A percentile compares a stretch with the other conserved stretches of the same genome.
Evolutionary conservation across 2,113 vertebrate species (phyloP).

Genomic region (Corvus cornix): DNA sequence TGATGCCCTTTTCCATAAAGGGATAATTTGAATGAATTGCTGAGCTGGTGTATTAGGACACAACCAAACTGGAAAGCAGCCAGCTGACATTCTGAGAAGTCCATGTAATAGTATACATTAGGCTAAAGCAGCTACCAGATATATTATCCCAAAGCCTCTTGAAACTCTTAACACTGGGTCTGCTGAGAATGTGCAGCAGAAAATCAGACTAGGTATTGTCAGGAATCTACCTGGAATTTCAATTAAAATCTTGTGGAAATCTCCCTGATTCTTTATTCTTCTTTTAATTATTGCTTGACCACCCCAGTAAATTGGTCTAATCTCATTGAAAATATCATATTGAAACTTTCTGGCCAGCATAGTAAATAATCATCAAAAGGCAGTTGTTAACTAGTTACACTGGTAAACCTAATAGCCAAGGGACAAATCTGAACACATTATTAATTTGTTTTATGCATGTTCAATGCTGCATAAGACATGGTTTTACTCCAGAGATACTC

Average conservation of each 20-base stretch:
- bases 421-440: background rate
- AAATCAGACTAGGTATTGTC: background rate
- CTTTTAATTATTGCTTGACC: background rate
- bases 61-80: background rate
- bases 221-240: background rate
- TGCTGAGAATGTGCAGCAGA: background rate
- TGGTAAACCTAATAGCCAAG: background rate
- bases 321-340: background rate
- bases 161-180: background rate
- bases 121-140: background rate
- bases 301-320: background rate
- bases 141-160: background rate
- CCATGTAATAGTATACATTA: background rate
- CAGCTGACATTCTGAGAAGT: background rate
- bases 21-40: background rate
- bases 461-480: rapidly evolving
- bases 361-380: background rate
- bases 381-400: background rate
- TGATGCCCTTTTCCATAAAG: background rate
- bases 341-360: background rate
- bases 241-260: background rate
- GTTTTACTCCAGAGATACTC: background rate
- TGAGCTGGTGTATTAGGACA: background rate
- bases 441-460: background rate
- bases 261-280: background rate